Evolutionary conservation across 2,797 vertebrate genomes (phyloP), one percentile per base, ranked within the genome.

Genomic region (Limosa lapponica): DNA sequence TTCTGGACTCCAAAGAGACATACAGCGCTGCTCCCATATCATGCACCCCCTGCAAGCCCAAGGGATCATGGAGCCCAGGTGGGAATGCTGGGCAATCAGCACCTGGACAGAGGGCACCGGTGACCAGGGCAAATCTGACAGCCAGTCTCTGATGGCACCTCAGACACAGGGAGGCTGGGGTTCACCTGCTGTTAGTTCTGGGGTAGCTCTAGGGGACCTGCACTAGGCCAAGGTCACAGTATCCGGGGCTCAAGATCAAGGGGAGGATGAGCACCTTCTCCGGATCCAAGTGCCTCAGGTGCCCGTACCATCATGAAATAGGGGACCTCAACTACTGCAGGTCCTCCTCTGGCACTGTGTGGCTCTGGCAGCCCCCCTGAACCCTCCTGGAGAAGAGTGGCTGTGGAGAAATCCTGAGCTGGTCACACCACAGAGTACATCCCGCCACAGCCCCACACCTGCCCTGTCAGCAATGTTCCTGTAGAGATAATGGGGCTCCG

Each of bases 1-100:
- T 66, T 58, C 58, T 41, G 36, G 62, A 12, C 37, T 62, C 46
- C 2, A 6, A 24, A 61, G 24, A 25, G 36, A 28, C 2, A 5
- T 7, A n/a, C 18, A 51, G 30, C 0, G 0, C 25, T 55, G 43
- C n/a, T 39, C 12, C n/a, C 32, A 25, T 8, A 36, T 13, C 17
- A 20, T 2, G 5, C 11, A 72, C 6, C 1, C 17, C 11, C 87
- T 46, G 27, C 43, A 44, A 64, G 36, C 32, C 46, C 48, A 64
- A 67, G 34, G 32, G 30, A 55, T 36, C 22, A 55, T 6, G 39
- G 36, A 66, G 48, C 9, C 34, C 37, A 43, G 15, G 6, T 18
- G 28, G 69, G 36, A 92, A 59, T 5, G 8, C 61, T 48, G 51
- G 15, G 32, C 44, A 65, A 44, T 74, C 48, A 51, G 17, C n/a